Conservation (phyloP, 2,797 vertebrate genomes). For the Rousettus madagascariensis region DNA sequence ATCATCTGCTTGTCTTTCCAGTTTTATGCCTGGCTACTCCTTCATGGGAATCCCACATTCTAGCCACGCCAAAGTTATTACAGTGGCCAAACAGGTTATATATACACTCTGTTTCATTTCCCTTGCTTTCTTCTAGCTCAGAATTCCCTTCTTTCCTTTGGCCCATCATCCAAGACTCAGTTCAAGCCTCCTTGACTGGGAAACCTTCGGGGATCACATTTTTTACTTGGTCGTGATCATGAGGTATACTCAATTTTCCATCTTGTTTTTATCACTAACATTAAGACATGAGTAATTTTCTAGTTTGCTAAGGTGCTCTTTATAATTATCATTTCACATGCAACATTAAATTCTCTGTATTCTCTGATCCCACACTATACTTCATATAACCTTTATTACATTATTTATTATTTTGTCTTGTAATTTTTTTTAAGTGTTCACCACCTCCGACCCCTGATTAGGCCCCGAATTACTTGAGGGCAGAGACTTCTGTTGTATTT, state of each 20-base stretch:
- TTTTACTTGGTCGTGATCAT: conserved; percentile 33
- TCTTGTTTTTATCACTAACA: conserved; percentile 43
- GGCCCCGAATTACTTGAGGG: conserved; percentile 10
- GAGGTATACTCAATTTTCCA: not conserved
- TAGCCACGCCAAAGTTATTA: not conserved
- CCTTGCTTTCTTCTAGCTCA: not conserved
- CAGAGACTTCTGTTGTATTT: conserved; percentile 16
- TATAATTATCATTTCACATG: conserved; percentile 15
- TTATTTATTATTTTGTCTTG: conserved; percentile 21
- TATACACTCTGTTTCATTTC: not conserved
- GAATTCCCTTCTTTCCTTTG: not conserved
- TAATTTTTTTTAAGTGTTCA: not conserved
- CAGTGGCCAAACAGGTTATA: conserved; percentile 11
- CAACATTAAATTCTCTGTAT: not conserved
- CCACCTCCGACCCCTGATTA: not conserved
- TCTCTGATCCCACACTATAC: not conserved
- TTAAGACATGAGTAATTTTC: conserved; percentile 43
- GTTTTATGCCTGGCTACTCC: conserved; percentile 56
- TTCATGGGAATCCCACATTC: conserved; percentile 33
- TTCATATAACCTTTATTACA: not conserved
- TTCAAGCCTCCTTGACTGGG: not conserved
- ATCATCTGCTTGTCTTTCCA: conserved; percentile 59
- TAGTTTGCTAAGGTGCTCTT: conserved; percentile 37
- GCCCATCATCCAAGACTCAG: not conserved
- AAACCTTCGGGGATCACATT: not conserved